Evolutionary conservation across 2,113 vertebrate species (phyloP), one percentile per base, ranked within the genome.

Genomic region (Forbesichthys agassizii): DNA sequence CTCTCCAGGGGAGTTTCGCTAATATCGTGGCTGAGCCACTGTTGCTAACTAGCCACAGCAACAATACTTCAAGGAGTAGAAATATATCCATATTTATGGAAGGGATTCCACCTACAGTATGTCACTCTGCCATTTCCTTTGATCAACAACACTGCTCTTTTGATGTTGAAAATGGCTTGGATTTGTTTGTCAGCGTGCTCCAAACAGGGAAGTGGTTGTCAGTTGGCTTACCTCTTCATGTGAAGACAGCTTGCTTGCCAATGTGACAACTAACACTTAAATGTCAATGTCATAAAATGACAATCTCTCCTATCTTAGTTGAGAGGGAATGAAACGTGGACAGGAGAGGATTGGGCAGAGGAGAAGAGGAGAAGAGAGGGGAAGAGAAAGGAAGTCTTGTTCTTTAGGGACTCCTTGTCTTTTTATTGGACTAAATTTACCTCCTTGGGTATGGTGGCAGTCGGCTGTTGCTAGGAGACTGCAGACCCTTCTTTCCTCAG

Each of bases 381-480:
- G 36, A 61, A 46, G 47, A 48, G 20, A 16, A 14, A 64, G 48
- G 33, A 18, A 16, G 13, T 53, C 33, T 27, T 48, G 18, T 75
- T 59, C 61, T 59, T 65, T 58, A 46, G 61, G 58, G 69, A 80
- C 66, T 70, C 62, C 65, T 49, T 67, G 20, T 75, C 60, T 62
- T 71, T 59, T 87, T 72, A 66, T 53, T 78, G 68, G 79, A 87
- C 88, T 85, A 86, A 88, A 89, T 91, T 86, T 86, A 83, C 86
- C 82, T 90, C 79, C 55, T 73, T 77, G 77, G 87, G 83, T 84
- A 86, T 71, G 69, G 80, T 82, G 76, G 78, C 86, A 88, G 87
- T 78, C 76, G 74, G 89, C 87, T 88, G 92, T 93, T 93, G 93
- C 93, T 93, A 93, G 91, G 93, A 91, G 80, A 93, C 92, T 78